These are phyloP conservation scores for Anser cygnoides DNA, from an alignment of 2,113 vertebrate genomes.

Conservation along the genomic window DNA sequence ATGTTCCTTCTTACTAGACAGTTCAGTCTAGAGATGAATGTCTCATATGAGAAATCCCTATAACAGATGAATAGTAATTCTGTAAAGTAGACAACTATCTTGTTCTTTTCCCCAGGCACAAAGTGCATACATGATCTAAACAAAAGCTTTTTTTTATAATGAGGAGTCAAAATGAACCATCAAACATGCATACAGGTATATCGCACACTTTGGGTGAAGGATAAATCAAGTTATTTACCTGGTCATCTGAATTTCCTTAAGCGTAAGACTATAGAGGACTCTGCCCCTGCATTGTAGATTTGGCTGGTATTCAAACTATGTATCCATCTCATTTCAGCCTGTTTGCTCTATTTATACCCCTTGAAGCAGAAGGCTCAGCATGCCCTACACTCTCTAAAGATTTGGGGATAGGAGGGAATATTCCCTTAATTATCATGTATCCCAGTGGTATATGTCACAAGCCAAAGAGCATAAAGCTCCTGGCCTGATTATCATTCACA, in stretches of 20 bases:
- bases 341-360: constrained; percentile 33
- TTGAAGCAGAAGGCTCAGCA: constrained; percentile 34
- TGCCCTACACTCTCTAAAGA: constrained; percentile 1
- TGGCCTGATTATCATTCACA: constrained; percentile 56
- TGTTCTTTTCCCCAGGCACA: background rate
- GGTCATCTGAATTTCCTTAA: background rate
- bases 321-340: constrained; percentile 6
- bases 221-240: background rate
- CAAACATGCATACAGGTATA: background rate
- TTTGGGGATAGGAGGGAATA: constrained; percentile 52
- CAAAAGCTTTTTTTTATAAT: background rate
- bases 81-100: background rate
- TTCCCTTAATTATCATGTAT: constrained; percentile 36
- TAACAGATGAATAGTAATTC: background rate
- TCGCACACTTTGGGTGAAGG: background rate
- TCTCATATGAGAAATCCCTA: background rate
- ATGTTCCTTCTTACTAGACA: background rate
- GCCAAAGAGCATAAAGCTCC: constrained; percentile 51
- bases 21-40: background rate
- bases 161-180: background rate
- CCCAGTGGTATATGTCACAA: constrained; percentile 35
- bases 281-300: background rate
- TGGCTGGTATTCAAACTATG: constrained; percentile 17
- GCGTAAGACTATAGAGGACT: background rate
- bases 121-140: background rate